A percentile compares a stretch with the other conserved stretches of the same genome.
phyloP scores from a whole-genome alignment of 2,113 vertebrate species.

The Ageneiosus marmoratus region DNA sequence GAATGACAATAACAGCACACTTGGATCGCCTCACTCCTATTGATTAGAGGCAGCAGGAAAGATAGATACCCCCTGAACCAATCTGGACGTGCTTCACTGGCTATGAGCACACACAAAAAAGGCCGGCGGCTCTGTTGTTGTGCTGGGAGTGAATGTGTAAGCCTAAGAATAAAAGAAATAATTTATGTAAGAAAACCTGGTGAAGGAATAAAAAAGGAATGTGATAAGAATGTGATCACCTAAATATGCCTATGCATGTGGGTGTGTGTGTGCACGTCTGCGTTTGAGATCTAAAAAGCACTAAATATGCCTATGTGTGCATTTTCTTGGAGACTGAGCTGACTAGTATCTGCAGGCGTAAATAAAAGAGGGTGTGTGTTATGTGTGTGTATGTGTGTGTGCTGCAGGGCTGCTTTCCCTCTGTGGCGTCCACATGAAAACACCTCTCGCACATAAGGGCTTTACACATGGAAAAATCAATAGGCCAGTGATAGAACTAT shows the following conservation, averaged over 20 bases:
- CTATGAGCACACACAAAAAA: constrained; percentile 55
- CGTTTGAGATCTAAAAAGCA: constrained; percentile 61
- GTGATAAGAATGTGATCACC: constrained; percentile 29
- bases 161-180: neutral
- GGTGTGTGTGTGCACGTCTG: constrained; percentile 44
- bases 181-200: constrained; percentile 32
- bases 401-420: constrained; percentile 66
- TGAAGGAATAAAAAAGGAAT: constrained; percentile 28
- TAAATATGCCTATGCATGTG: constrained; percentile 40
- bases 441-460: constrained; percentile 65
- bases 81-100: constrained; percentile 48
- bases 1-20: constrained; percentile 56
- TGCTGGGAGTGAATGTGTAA: constrained; percentile 19
- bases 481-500: constrained; percentile 77
- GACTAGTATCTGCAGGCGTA: constrained; percentile 69
- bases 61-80: constrained; percentile 32
- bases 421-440: constrained; percentile 66
- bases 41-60: constrained; percentile 40
- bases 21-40: constrained; percentile 38
- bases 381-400: constrained; percentile 46
- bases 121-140: constrained; percentile 12
- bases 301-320: constrained; percentile 73
- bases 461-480: constrained; percentile 76
- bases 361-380: constrained; percentile 66
- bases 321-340: constrained; percentile 68